A percentile compares a stretch with the other conserved stretches of the same genome.
Conservation (phyloP, 1,140 invertebrate genomes). For the Scaptomyza graminum region DNA sequence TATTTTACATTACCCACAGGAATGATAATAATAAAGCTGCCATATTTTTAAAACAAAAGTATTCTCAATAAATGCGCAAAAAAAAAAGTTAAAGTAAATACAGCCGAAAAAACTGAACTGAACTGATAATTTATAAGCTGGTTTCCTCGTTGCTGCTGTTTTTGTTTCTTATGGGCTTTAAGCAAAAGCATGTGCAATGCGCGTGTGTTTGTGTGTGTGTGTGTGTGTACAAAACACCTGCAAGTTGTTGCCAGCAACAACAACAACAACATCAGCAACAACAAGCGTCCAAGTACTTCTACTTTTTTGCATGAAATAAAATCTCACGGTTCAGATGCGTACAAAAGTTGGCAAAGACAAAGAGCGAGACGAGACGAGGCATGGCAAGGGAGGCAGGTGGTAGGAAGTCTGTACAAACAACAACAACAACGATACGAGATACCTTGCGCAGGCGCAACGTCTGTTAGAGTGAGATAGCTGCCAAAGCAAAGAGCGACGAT, state of each 20-base stretch:
- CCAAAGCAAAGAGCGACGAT: constrained; percentile 25
- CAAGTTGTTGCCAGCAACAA: constrained; percentile 47
- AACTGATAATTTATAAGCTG: constrained; percentile 75
- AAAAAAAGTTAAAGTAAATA: neutral
- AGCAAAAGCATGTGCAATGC: constrained; percentile 30
- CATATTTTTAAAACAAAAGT: constrained; percentile 1
- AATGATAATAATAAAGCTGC: neutral
- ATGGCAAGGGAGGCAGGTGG: constrained; percentile 62
- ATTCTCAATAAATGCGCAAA: neutral
- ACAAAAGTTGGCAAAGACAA: constrained; percentile 70
- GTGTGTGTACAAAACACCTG: constrained; percentile 68
- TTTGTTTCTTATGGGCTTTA: constrained; percentile 10
- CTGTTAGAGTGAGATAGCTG: constrained; percentile 1
- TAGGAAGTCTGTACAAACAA: constrained; percentile 69
- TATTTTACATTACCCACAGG: neutral
- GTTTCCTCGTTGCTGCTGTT: constrained; percentile 57
- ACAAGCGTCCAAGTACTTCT: constrained; percentile 66
- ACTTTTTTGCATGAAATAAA: constrained; percentile 81
- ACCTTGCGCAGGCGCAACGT: constrained; percentile 44
- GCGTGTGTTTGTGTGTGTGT: constrained; percentile 24
- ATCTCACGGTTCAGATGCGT: constrained; percentile 82
- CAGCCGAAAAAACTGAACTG: constrained; percentile 18
- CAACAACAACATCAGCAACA: constrained; percentile 26
- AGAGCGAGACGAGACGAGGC: constrained; percentile 7
- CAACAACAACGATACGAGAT: constrained; percentile 30